Base-by-base conservation (phyloP, 2,113 vertebrate species). In the Sisor rabdophorus region DNA sequence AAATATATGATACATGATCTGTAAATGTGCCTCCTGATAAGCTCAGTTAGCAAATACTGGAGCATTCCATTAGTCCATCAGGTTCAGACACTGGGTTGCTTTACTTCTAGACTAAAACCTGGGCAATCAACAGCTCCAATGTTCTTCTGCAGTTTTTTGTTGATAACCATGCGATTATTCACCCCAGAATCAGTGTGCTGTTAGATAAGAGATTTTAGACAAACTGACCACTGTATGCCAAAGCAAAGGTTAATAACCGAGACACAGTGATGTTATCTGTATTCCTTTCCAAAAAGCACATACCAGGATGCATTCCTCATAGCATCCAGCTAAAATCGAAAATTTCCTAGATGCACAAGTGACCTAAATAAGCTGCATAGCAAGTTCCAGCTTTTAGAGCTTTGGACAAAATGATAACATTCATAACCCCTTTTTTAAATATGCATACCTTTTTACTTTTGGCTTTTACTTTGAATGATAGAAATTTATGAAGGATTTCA, bases 171-270 rank as follows among this genome's bases (percentile, higher is more conserved):
- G 15, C n/a, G 67, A 32, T 72, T 53, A 76, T 82, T 79, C 48
- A 72, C 53, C 60, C 26, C 19, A 24, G 15, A 11, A 13, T 72
- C 44, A 32, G 2, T 28, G 32, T 71, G 36, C 26, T 36, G 5
- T 36, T 48, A 69, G 73, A 56, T 64, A 75, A 76, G 16, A 40
- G 26, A 12, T 28, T 77, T 73, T 15, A 61, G 20, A 69, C 69
- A 77, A 73, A 61, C 47, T 69, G 70, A 58, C 17, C 56, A 16
- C 22, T 73, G 15, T n/a, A n/a, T 68, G 64, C 32, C 55, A 54
- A 70, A 76, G 1, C 40, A 40, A 50, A 32, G 53, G 75, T 68
- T 61, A 68, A 60, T 19, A 44, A 73, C 75, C 79, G 59, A 17
- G n/a, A 44, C 55, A 16, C 17, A 73, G 53, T 77, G 69, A 80